These are phyloP conservation scores for Centropus bengalensis DNA, from an alignment of 2,113 vertebrate species.

Conservation along the genomic window DNA sequence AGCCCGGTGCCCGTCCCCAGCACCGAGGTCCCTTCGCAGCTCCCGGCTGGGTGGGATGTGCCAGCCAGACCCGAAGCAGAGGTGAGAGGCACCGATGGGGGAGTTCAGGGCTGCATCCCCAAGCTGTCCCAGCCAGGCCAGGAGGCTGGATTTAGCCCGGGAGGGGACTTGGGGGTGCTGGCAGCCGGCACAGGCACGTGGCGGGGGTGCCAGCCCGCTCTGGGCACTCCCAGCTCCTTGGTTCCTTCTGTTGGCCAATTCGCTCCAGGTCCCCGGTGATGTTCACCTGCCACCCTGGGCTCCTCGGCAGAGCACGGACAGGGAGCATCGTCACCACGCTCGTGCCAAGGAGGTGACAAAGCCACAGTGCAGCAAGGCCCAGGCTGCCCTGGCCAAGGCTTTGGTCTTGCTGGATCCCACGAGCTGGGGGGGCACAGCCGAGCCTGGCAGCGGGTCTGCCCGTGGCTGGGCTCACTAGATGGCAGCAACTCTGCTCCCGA, in stretches of 20 bases:
- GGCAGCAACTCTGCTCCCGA: conserved; percentile 20
- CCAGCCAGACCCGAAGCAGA: not conserved
- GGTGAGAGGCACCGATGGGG: not conserved
- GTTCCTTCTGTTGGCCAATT: too few relatives aligned
- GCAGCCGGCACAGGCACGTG: not conserved
- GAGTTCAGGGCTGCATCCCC: not conserved
- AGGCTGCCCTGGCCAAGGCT: not conserved
- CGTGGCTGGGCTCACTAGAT: conserved; percentile 26
- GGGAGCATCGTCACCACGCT: not conserved
- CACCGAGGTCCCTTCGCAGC: fast-evolving
- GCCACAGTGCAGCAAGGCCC: not conserved
- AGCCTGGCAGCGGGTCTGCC: not conserved
- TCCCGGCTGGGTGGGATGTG: too few relatives aligned
- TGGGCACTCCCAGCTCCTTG: too few relatives aligned
- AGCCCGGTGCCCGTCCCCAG: not conserved
- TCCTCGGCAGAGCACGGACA: not conserved
- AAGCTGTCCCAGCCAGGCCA: not conserved
- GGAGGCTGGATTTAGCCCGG: not conserved
- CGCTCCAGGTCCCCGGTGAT: not conserved
- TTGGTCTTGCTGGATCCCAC: not conserved
- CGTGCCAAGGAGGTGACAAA: fast-evolving
- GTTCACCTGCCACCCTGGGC: fast-evolving
- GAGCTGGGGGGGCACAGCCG: not conserved
- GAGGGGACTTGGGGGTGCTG: fast-evolving
- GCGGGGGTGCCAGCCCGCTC: not conserved